A percentile compares a stretch with the other conserved stretches of the same genome.
Conservation (phyloP, 2,888 invertebrate genomes). For the Agrotis exclamationis region DNA sequence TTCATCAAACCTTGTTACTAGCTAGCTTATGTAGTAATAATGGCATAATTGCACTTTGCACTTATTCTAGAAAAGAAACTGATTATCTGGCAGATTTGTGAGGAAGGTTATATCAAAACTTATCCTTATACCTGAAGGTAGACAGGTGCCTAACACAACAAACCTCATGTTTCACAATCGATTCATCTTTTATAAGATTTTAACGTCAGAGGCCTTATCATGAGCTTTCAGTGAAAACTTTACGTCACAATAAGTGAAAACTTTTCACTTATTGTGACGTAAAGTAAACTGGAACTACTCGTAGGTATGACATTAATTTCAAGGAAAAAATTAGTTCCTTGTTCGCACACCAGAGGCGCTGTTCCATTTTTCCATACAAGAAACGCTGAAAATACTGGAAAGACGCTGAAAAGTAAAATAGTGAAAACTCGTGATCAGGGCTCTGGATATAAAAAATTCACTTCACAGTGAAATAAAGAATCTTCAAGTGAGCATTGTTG, state of each 20-base stretch:
- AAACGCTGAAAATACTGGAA: too few relatives aligned
- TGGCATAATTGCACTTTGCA: constrained; percentile 10
- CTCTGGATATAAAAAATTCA: background rate
- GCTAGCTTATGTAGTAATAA: constrained; percentile 2
- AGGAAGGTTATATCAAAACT: background rate
- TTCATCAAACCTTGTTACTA: constrained; percentile 31
- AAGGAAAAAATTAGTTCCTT: too few relatives aligned
- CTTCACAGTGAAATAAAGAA: constrained; percentile 1
- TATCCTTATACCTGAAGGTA: background rate
- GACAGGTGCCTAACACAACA: background rate
- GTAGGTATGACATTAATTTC: too few relatives aligned
- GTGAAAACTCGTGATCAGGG: too few relatives aligned
- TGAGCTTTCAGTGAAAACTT: too few relatives aligned
- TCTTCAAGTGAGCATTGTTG: constrained; percentile 32
- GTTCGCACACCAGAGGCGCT: too few relatives aligned
- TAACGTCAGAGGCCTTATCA: too few relatives aligned
- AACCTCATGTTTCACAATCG: background rate
- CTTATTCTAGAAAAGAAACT: background rate
- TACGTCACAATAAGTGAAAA: too few relatives aligned
- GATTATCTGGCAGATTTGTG: background rate
- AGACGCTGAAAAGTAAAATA: too few relatives aligned
- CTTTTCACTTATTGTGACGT: too few relatives aligned
- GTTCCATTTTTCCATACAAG: too few relatives aligned
- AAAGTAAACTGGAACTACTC: too few relatives aligned
- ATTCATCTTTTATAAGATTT: background rate